Base-by-base conservation (phyloP, 2,113 vertebrate genomes). In the Channa maculata region DNA sequence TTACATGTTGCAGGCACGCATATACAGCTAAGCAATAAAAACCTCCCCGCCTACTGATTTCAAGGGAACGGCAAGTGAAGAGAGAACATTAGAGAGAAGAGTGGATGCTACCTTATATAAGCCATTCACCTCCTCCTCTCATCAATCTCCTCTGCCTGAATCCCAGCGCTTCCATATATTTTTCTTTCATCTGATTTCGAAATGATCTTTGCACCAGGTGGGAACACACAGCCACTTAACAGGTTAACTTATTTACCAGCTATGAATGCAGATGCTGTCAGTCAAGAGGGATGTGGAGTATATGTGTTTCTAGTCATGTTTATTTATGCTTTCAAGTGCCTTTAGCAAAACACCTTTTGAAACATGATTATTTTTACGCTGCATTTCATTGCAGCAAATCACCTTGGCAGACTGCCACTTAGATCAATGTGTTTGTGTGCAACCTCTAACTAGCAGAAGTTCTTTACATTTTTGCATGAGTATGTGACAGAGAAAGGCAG, bases 171-270 rank as follows among this genome's bases (percentile, higher is more conserved):
- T 70, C 70, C 72, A 71, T 75, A 75, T 55, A 46, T 69, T 84
- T 72, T 41, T 74, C 50, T 53, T 82, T 76, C 59, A 72, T 77
- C 77, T 55, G 71, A 88, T 68, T 74, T 64, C 50, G 44, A 63
- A 86, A 81, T 77, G 58, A 84, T 83, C 72, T 82, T 65, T 65
- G 62, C 68, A 70, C 61, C 80, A 71, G 63, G 41, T 82, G 71
- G 84, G 76, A 80, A 73, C 76, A 65, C 68, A 51, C 33, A 65
- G 52, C 67, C 80, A 85, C 78, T 85, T 85, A 86, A 82, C 59
- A 34, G 73, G 77, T 73, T 85, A 83, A 82, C 71, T 62, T 55
- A 72, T 88, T 85, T 85, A 75, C 65, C 53, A 53, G 67, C 50
- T 44, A 58, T 71, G 58, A 83, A 77, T 65, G 68, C 51, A 74